These are phyloP conservation scores for Gymnothorax javanicus DNA, from an alignment of 2,797 vertebrate species.

Conservation along the genomic window DNA sequence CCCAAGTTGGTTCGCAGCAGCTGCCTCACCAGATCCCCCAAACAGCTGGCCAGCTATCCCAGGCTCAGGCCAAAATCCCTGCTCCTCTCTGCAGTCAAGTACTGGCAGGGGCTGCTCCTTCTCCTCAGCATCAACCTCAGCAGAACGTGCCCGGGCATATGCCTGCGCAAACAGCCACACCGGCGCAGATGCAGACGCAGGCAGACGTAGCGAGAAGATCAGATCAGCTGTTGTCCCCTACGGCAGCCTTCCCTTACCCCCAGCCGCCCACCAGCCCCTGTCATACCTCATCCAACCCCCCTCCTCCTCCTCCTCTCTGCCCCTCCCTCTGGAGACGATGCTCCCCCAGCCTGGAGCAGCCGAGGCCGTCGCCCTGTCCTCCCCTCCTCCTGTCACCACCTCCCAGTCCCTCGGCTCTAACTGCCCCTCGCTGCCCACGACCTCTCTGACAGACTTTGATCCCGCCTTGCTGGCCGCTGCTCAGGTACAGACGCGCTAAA, in stretches of 20 bases:
- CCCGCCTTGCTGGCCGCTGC: slow-evolving; percentile 71
- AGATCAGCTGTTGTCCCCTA: slow-evolving; percentile 55
- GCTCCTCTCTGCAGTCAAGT: slow-evolving; percentile 64
- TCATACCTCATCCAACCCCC: slow-evolving; percentile 59
- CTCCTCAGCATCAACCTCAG: slow-evolving; percentile 61
- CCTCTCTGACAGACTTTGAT: slow-evolving; percentile 77
- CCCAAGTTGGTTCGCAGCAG: slow-evolving; percentile 53
- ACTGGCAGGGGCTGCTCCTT: slow-evolving; percentile 54
- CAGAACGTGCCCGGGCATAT: slow-evolving; percentile 56
- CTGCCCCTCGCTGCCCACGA: slow-evolving; percentile 68
- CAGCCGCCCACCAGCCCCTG: slow-evolving; percentile 66
- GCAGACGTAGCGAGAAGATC: slow-evolving; percentile 43
- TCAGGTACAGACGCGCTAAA: slow-evolving; percentile 72
- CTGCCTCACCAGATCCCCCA: slow-evolving; percentile 46
- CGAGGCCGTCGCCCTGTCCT: slow-evolving; percentile 60
- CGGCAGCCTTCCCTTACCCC: slow-evolving; percentile 59
- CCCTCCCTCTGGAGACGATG: slow-evolving; percentile 60
- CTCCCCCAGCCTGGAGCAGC: slow-evolving; percentile 61
- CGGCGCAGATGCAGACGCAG: slow-evolving; percentile 54
- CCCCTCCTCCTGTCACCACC: slow-evolving; percentile 65
- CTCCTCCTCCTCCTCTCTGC: slow-evolving; percentile 54
- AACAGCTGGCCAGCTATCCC: slow-evolving; percentile 51
- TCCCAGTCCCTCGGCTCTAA: slow-evolving; percentile 74
- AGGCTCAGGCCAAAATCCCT: slow-evolving; percentile 50
- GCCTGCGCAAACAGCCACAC: slow-evolving; percentile 59